Base-by-base conservation (phyloP, 1,140 invertebrate species). In the Pseudomyrmex pallidus region DNA sequence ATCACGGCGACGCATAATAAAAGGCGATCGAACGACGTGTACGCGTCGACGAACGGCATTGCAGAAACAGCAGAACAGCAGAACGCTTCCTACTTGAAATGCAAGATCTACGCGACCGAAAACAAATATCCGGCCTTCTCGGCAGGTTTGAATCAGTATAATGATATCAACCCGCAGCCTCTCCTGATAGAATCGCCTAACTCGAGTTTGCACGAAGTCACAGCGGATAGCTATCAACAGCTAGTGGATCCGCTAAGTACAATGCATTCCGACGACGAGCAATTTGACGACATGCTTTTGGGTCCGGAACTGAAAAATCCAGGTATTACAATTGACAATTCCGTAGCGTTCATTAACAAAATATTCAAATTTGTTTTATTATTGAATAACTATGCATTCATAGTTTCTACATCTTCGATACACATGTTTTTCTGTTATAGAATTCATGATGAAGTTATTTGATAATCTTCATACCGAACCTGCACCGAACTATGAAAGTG, bases 371-470 rank as follows among this genome's bases (percentile, higher is more conserved):
- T 48, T 73, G n/a, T 64, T 76, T 78, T 44, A 74, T 2, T 56
- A 46, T 17, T n/a, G 15, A 74, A 59, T 15, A 63, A 7, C 48
- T 50, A 17, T 22, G 3, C 22, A 74, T 25, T 35, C 9, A 57
- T n/a, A 44, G 35, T 57, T 56, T n/a, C 17, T 68, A 35, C 10
- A n/a, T 61, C n/a, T n/a, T 56, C 44, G 20, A 52, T 22, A 50
- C 20, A 3, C 7, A 0, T 83, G 82, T 61, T 5, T 54, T 82
- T 86, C 10, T 62, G 10, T 91, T 91, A 2, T 84, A 94, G 93
- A 93, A 72, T 68, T 88, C 3, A 76, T 94, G 67, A 86, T 93
- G 88, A 92, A 91, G 80, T 91, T 93, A 84, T 89, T 94, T 46
- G 89, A 92, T 46, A 87, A 89, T 52, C 64, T 92, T 7, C 82